phyloP scores from a whole-genome alignment of 2,113 vertebrate species.

The Lanius collurio region DNA sequence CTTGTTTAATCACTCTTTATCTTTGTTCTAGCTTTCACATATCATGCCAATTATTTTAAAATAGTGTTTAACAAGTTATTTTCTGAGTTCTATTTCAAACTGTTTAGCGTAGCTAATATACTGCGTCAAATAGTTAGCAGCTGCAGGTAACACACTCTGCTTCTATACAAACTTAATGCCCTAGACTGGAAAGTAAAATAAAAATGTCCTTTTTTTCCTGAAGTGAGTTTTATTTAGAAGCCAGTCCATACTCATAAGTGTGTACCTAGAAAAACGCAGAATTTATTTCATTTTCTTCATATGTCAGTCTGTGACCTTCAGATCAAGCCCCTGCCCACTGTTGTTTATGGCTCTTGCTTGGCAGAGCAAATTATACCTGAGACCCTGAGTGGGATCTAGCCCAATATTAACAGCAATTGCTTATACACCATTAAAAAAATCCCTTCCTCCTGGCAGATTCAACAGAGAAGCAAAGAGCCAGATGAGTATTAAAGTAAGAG shows the following conservation, averaged over 20 bases:
- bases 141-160: slow-evolving; percentile 7
- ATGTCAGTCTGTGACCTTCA: neutral
- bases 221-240: slow-evolving; percentile 16
- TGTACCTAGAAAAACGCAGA: neutral
- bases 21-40: neutral
- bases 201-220: neutral
- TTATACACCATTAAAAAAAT: neutral
- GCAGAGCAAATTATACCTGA: neutral
- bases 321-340: neutral
- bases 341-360: neutral
- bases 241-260: neutral
- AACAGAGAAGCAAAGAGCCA: neutral
- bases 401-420: neutral
- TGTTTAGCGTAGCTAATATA: neutral
- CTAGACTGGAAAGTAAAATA: neutral
- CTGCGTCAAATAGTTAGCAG: neutral
- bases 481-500: neutral
- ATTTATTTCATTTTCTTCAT: neutral
- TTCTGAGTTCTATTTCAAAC: neutral
- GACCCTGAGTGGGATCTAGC: neutral
- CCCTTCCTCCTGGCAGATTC: neutral
- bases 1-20: slow-evolving; percentile 14
- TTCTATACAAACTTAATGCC: slow-evolving; percentile 5
- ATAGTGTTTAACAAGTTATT: neutral
- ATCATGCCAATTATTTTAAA: slow-evolving; percentile 6